Evolutionary conservation across 2,888 invertebrate species (phyloP).

Genomic region (Lysandra coridon): DNA sequence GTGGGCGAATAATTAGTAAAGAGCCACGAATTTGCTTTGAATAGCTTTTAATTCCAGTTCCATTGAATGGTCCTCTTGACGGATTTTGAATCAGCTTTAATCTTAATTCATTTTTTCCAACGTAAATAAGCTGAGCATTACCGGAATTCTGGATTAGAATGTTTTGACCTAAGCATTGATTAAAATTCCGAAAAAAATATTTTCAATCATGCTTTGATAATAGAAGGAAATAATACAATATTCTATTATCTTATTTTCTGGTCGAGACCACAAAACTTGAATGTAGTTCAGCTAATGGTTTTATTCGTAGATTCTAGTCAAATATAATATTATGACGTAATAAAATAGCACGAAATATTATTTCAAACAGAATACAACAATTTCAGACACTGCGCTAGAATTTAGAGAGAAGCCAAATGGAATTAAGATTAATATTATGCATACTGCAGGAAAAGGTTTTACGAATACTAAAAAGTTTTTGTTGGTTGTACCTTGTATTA

Average conservation of each 20-base stretch:
- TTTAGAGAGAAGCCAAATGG: not conserved
- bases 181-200: not conserved
- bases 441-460: no score
- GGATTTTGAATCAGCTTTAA: not conserved
- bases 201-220: no score
- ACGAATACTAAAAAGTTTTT: no score
- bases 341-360: not conserved
- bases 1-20: not conserved
- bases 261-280: no score
- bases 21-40: not conserved
- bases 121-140: not conserved
- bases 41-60: not conserved
- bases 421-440: no score
- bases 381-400: not conserved
- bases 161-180: not conserved
- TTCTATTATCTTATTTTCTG: not conserved
- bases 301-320: no score
- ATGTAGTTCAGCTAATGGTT: no score
- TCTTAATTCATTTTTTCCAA: not conserved
- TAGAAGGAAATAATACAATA: no score
- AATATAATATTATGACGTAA: not conserved
- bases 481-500: no score
- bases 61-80: not conserved
- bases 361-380: not conserved
- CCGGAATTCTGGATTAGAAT: not conserved